Base-by-base conservation (phyloP, 2,113 vertebrate species). In the Anser brachyrhynchus region DNA sequence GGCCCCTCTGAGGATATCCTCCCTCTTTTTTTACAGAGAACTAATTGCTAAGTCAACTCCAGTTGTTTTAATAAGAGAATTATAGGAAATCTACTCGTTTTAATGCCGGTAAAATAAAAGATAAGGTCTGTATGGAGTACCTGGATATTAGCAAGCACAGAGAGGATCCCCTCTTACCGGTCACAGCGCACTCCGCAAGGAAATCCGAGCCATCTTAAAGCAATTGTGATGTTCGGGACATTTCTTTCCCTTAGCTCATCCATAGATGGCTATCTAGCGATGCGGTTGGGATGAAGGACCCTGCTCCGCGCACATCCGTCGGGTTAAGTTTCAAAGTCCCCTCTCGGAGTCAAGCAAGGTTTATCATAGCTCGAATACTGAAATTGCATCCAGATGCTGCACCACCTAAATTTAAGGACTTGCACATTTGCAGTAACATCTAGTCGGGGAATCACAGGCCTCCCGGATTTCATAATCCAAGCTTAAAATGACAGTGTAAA, bases 1-100 rank as follows among this genome's bases (percentile, higher is more conserved):
- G 23, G 49, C 85, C 90, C 90, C 90, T 93, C 75, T 84, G 90
- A 90, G 92, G 35, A 93, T 94, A 93, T 65, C 46, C 33, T 61
- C 51, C 39, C 39, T 39, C 39, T 39, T 39, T 39, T 95, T 90
- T 88, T 37, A 90, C 46, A 92, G 39, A 43, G 43, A 93, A 67
- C 61, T 89, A 95, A 94, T 93, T 92, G 77, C 65, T 13, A 90
- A 86, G 22, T 92, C 83, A 95, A 80, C 5, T 20, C 3, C 10
- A 39, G 65, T 87, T 95, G 49, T 22, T 93, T 93, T 92, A 94
- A 90, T 72, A 65, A 92, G 58, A 49, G 83, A 64, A 81, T 76
- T 61, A 70, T 54, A 90, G 92, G 39, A 44, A 92, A 87, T 62
- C 29, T 57, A 84, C 29, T 49, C 6, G 33, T 76, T 93, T 70